Conservation (phyloP, 2,888 invertebrate genomes). For the Diarsia brunnea region DNA sequence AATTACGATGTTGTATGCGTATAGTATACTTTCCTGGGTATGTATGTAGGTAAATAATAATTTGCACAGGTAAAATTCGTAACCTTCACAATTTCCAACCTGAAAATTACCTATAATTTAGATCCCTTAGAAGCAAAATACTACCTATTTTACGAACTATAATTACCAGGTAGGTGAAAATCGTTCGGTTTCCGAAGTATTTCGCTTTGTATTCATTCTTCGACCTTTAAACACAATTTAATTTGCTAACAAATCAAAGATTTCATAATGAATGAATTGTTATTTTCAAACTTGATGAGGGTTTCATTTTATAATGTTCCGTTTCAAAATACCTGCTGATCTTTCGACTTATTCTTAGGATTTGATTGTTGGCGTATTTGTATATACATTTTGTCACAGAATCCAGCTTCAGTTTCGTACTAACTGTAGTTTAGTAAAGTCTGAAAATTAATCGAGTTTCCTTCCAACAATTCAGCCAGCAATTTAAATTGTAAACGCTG, state of each 20-base stretch:
- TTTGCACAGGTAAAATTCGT: not conserved
- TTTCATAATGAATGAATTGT: slow-evolving; percentile 37
- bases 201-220: not conserved
- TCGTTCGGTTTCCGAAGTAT: slow-evolving; percentile 18
- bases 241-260: slow-evolving; percentile 33
- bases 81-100: not conserved
- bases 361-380: slow-evolving; percentile 3
- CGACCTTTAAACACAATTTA: slow-evolving; percentile 13
- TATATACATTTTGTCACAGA: not conserved
- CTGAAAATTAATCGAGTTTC: slow-evolving; percentile 27
- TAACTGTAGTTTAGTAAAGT: not conserved
- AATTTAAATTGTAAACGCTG: slow-evolving; percentile 17
- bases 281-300: slow-evolving; percentile 20
- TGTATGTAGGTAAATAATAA: not conserved
- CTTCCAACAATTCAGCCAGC: not conserved
- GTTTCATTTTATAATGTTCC: not conserved
- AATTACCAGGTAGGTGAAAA: slow-evolving; percentile 12
- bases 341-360: slow-evolving; percentile 1
- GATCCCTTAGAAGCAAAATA: not conserved
- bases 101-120: not conserved
- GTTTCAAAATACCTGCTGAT: not conserved
- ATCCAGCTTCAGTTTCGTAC: not conserved
- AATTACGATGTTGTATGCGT: slow-evolving; percentile 1
- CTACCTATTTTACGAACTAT: not conserved
- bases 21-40: not conserved